Evolutionary conservation across 1,140 invertebrate species (phyloP).

Genomic region (Paraescarpia echinospica): DNA sequence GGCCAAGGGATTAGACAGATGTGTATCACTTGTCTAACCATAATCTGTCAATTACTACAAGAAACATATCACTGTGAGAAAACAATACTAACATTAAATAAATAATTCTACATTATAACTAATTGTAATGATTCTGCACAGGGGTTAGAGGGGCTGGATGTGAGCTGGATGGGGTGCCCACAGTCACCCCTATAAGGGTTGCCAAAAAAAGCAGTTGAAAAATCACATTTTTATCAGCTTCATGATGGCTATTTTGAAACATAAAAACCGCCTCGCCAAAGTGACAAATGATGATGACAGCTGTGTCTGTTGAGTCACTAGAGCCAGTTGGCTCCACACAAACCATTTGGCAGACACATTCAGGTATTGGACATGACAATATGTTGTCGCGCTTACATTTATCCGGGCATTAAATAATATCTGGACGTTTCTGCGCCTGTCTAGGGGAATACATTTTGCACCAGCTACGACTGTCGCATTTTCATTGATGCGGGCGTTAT

Average conservation of each 20-base stretch:
- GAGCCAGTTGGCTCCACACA: background rate
- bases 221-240: conserved; percentile 1
- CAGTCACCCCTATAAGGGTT: background rate
- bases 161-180: background rate
- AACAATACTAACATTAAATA: background rate
- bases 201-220: background rate
- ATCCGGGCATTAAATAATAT: no score
- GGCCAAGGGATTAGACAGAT: no score
- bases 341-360: background rate
- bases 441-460: no score
- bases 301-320: background rate
- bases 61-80: background rate
- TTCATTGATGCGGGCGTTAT: no score
- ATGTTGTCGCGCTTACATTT: no score
- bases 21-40: no score
- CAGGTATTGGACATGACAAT: background rate
- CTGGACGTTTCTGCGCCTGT: no score
- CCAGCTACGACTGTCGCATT: no score
- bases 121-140: background rate
- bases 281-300: background rate
- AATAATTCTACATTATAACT: background rate
- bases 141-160: no score
- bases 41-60: no score
- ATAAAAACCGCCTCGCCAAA: background rate
- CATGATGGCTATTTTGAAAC: background rate